These are phyloP conservation scores for Cotesia chilonis DNA, from an alignment of 1,140 invertebrate genomes.

Conservation along the genomic window DNA sequence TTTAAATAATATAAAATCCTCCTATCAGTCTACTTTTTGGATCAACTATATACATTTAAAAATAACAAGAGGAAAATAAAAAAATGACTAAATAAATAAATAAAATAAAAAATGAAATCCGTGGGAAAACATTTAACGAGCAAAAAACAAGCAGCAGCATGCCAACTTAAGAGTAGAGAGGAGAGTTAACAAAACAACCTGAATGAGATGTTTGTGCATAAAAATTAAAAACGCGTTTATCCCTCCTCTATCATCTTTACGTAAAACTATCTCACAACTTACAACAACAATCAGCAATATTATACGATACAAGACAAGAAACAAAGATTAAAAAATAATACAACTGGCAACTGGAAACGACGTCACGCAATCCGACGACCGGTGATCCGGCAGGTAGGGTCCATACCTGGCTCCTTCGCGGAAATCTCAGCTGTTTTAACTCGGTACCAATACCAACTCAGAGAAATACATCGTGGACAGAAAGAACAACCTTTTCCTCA, in stretches of 20 bases:
- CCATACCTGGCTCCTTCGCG: constrained; percentile 20
- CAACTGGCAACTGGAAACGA: not conserved
- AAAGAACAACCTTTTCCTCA: no score
- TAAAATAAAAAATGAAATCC: constrained; percentile 14
- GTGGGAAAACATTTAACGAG: constrained; percentile 21
- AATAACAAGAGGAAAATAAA: no score
- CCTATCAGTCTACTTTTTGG: no score
- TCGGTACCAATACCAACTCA: constrained; percentile 6
- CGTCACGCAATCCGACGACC: constrained; percentile 22
- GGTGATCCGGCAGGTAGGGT: constrained; percentile 5
- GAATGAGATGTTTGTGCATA: constrained; percentile 28
- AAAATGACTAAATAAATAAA: not conserved
- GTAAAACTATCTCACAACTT: constrained; percentile 1
- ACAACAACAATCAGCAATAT: not conserved
- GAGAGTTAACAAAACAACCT: constrained; percentile 16
- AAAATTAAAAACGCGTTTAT: constrained; percentile 33
- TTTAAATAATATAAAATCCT: no score
- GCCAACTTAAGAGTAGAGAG: not conserved
- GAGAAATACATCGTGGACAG: not conserved
- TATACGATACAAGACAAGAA: not conserved
- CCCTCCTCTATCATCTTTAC: constrained; percentile 20
- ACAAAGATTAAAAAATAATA: not conserved
- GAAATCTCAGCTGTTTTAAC: constrained; percentile 2
- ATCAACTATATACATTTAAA: no score
- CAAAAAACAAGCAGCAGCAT: not conserved